These are phyloP conservation scores for Dipodomys spectabilis DNA, from an alignment of 2,113 vertebrate genomes.

Conservation along the genomic window DNA sequence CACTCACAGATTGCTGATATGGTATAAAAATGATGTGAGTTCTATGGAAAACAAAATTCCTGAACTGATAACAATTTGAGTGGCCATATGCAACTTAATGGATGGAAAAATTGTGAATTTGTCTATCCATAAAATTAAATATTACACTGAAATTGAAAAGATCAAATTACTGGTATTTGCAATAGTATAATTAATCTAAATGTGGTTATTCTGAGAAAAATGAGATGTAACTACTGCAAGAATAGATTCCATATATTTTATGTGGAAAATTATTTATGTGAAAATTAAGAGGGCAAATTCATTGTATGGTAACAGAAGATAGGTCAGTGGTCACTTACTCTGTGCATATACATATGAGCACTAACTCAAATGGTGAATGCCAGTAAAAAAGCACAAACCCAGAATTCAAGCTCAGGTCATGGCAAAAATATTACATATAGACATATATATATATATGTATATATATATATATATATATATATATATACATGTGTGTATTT, in stretches of 20 bases:
- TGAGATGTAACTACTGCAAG: not conserved
- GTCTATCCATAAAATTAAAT: too few relatives aligned
- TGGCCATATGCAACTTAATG: not conserved
- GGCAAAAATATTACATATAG: too few relatives aligned
- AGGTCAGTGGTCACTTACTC: not conserved
- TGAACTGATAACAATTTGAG: not conserved
- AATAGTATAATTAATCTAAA: not conserved
- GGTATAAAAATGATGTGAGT: not conserved
- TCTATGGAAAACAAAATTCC: not conserved
- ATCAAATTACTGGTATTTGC: not conserved
- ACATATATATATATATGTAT: too few relatives aligned
- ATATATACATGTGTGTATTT: not conserved
- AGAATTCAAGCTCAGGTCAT: too few relatives aligned
- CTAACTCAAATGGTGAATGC: too few relatives aligned
- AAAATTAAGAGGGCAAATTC: not conserved
- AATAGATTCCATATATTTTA: not conserved
- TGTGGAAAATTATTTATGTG: not conserved
- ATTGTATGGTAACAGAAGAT: not conserved
- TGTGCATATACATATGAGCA: too few relatives aligned
- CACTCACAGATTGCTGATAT: not conserved
- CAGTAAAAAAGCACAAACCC: too few relatives aligned
- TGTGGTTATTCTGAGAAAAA: not conserved
- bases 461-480: accelerated
- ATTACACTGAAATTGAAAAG: not conserved
- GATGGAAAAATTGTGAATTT: not conserved